Percentiles rank a stretch among this genome's conserved stretches.
Conservation (phyloP, 2,888 invertebrate genomes). For the Amphimallon solstitiale region DNA sequence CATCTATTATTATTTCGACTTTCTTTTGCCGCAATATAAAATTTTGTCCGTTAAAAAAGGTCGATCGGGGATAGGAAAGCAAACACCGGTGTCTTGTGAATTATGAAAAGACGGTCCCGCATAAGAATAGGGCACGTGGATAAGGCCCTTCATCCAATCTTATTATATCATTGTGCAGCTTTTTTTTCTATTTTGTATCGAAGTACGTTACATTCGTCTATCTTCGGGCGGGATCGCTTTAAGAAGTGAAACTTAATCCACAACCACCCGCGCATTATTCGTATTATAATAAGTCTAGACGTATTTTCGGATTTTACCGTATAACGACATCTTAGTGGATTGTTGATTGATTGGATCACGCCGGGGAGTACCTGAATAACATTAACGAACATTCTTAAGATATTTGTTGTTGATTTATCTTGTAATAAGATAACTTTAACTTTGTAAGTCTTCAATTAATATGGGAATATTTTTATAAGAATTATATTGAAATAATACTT, state of each 20-base stretch:
- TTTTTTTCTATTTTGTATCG: slow-evolving; percentile 41
- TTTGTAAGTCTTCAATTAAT: no score
- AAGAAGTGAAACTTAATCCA: slow-evolving; percentile 42
- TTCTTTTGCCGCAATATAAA: not conserved
- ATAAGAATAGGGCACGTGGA: slow-evolving; percentile 62
- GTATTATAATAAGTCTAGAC: not conserved
- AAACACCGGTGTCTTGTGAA: slow-evolving; percentile 42
- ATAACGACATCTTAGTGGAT: slow-evolving; percentile 8
- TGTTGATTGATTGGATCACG: slow-evolving; percentile 28
- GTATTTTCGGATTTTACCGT: slow-evolving; percentile 27
- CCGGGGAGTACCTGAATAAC: slow-evolving; percentile 11
- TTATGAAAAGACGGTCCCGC: slow-evolving; percentile 52
- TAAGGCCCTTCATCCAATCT: slow-evolving; percentile 56
- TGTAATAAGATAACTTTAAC: no score
- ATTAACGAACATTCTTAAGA: slow-evolving; percentile 25
- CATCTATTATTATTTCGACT: not conserved
- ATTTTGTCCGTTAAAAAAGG: slow-evolving; percentile 48
- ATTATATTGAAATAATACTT: no score
- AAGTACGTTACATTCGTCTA: slow-evolving; percentile 41
- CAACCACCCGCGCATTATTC: slow-evolving; percentile 33
- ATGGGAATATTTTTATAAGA: no score
- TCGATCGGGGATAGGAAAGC: slow-evolving; percentile 37
- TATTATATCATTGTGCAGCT: slow-evolving; percentile 59
- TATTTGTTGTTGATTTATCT: no score
- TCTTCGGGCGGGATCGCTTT: slow-evolving; percentile 39